Percentiles rank a stretch among this genome's conserved stretches.
These are phyloP conservation scores for Zaprionus davidi DNA, from an alignment of 1,140 invertebrate species.

Conservation along the genomic window DNA sequence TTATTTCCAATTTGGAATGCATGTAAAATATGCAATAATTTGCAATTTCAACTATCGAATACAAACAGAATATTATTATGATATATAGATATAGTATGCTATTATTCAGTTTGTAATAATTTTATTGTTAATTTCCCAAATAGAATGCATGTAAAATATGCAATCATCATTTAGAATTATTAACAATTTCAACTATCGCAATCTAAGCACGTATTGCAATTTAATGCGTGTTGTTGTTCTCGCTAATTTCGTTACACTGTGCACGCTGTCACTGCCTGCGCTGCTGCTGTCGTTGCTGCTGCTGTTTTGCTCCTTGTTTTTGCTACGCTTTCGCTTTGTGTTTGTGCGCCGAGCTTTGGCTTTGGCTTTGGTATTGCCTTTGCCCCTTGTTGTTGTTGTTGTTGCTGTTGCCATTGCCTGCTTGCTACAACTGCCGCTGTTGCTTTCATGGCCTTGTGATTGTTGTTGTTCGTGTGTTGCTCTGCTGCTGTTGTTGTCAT, in stretches of 20 bases:
- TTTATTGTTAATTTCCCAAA: not conserved
- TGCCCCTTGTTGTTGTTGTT: slow-evolving; percentile 42
- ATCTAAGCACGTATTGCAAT: not conserved
- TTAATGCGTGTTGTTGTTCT: slow-evolving; percentile 13
- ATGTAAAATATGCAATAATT: too few relatives aligned
- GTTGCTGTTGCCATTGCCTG: slow-evolving; percentile 45
- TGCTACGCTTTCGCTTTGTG: slow-evolving; percentile 72
- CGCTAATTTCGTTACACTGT: slow-evolving; percentile 46
- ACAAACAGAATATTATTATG: too few relatives aligned
- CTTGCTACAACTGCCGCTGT: slow-evolving; percentile 56
- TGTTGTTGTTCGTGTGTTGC: slow-evolving; percentile 28
- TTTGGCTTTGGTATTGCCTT: slow-evolving; percentile 31
- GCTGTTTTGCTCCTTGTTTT: slow-evolving; percentile 77
- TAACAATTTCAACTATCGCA: not conserved
- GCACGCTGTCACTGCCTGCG: slow-evolving; percentile 40
- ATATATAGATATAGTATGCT: too few relatives aligned
- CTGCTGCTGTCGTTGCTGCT: slow-evolving; percentile 34
- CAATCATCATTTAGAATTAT: not conserved
- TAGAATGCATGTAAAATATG: not conserved
- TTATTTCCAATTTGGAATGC: too few relatives aligned
- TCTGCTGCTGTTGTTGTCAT: slow-evolving; percentile 49
- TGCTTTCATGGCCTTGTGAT: slow-evolving; percentile 52
- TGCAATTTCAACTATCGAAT: too few relatives aligned
- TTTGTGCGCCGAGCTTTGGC: slow-evolving; percentile 39
- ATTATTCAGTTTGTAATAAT: not conserved